Base-by-base conservation (phyloP, 2,113 vertebrate genomes). In the Tamias sibiricus region DNA sequence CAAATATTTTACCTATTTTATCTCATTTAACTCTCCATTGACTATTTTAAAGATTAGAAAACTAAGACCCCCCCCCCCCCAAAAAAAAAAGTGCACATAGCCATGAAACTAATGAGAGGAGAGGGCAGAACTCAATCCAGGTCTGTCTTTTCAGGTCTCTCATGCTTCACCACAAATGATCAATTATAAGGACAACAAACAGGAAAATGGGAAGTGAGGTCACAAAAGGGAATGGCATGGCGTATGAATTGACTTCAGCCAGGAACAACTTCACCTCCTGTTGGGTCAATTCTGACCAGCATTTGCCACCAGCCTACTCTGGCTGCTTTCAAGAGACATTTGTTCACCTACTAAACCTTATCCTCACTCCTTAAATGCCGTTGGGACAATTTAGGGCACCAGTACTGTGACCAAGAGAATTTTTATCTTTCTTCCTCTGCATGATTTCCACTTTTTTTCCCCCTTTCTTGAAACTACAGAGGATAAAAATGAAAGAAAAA, bases 11-110 rank as follows among this genome's bases (percentile, higher is more conserved):
- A 77, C 14, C 49, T 83, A 19, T 35, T 90, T 66, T 13, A 35
- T 32, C 26, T 94, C 37, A 35, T 49, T 75, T 75, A 42, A 52
- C 40, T 91, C 32, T 87, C 42, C n/a, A 87, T 6, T 80, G 54
- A 59, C 42, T 40, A 28, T 32, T 62, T 88, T 49, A 87, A 95
- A 95, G 59, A 82, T 40, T 71, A 80, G 80, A 77, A 95, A 97
- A 91, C n/a, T 24, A 84, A 80, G 19, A 17, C 16, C 79, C 3
- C 24, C 87, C 42, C 64, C 47, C 49, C 49, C 47, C 47, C 47
- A 10, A 10, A 13, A 49, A 49, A 49, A 72, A 90, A 91, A n/a
- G 30, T 47, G 26, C 35, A 83, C 2, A 68, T 16, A 22, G 75
- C 52, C 40, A 32, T 2, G 64, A 52, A 72, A 74, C 26, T 35